Conservation (phyloP, 2,888 invertebrate species). For the Dicycla oo region DNA sequence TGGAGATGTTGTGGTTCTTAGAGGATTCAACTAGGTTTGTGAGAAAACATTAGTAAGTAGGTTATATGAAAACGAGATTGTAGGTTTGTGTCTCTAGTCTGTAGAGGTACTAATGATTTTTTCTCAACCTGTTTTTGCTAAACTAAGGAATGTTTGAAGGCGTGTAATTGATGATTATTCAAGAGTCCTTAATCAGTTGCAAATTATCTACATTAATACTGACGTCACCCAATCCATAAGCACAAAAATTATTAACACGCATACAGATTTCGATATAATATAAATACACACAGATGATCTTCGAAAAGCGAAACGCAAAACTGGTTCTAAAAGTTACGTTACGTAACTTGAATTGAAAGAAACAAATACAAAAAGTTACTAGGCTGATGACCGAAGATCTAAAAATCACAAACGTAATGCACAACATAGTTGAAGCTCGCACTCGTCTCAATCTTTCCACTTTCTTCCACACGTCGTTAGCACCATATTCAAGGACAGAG, state of each 20-base stretch:
- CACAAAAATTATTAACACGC: background rate
- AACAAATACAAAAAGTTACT: conserved; percentile 23
- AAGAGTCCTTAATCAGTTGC: conserved; percentile 18
- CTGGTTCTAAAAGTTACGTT: conserved; percentile 40
- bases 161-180: conserved; percentile 6
- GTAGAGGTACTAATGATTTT: background rate
- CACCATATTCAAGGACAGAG: conserved; percentile 85
- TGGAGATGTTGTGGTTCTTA: conserved; percentile 23
- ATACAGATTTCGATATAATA: conserved; percentile 26
- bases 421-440: conserved; percentile 57
- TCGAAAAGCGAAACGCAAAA: conserved; percentile 23
- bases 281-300: conserved; percentile 1
- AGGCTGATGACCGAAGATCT: conserved; percentile 35
- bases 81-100: background rate
- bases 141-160: background rate
- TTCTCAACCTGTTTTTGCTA: conserved; percentile 9
- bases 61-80: background rate
- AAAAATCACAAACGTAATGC: conserved; percentile 36
- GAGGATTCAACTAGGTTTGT: background rate
- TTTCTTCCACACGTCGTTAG: conserved; percentile 77
- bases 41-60: background rate
- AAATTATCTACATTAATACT: conserved; percentile 19
- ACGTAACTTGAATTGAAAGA: conserved; percentile 30
- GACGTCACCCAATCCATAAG: conserved; percentile 19
- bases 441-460: conserved; percentile 63